Evolutionary conservation across 1,140 invertebrate species (phyloP).

Genomic region (Cepaea nemoralis): DNA sequence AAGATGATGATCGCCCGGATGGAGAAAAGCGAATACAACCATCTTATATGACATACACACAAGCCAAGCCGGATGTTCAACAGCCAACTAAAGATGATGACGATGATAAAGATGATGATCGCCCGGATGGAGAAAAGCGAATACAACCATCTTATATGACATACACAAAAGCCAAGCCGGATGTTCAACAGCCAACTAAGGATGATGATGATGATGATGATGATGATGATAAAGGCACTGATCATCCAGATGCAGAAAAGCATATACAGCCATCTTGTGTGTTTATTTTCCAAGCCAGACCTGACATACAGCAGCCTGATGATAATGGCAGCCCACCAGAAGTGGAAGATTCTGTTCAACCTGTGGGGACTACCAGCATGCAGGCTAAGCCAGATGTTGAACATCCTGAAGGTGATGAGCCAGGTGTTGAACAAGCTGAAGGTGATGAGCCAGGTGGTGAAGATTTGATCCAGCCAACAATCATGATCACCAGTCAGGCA

Average conservation of each 20-base stretch:
- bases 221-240: slow-evolving; percentile 14
- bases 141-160: not conserved
- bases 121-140: not conserved
- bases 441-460: slow-evolving; percentile 24
- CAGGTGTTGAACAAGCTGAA: slow-evolving; percentile 27
- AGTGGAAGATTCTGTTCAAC: slow-evolving; percentile 19
- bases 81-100: too few species aligned
- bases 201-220: slow-evolving; percentile 22
- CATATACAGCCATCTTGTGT: not conserved
- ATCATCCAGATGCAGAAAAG: slow-evolving; percentile 1
- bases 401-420: slow-evolving; percentile 29
- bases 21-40: not conserved
- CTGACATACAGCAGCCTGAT: slow-evolving; percentile 32
- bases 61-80: slow-evolving; percentile 34
- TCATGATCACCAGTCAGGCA: slow-evolving; percentile 24
- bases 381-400: slow-evolving; percentile 34
- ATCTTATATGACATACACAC: not conserved
- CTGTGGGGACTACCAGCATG: not conserved
- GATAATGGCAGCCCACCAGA: not conserved
- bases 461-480: slow-evolving; percentile 13
- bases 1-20: too few species aligned
- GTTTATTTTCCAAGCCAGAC: not conserved
- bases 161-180: not conserved
- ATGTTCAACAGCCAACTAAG: not conserved
- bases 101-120: not conserved